Base-by-base conservation (phyloP, 1,140 invertebrate species). In the Pseudomyrmex gracilis region DNA sequence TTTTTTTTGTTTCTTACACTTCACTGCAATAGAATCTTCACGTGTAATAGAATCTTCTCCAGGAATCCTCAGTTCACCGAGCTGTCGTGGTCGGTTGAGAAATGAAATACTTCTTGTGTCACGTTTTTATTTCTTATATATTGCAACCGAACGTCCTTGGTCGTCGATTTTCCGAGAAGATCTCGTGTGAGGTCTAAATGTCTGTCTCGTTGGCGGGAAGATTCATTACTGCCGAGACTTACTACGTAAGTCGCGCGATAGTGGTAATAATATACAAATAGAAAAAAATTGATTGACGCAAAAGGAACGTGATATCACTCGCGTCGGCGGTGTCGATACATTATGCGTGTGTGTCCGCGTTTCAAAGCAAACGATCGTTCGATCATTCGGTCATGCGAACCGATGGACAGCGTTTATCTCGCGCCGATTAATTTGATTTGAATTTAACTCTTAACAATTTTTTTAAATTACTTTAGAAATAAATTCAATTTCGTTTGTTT, bases 251-350 rank as follows among this genome's bases (percentile, higher is more conserved):
- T 20, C 67, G 53, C 15, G 43, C 9, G 45, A 49, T 51, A 57
- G 3, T 10, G 34, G 3, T 7, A 47, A 10, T 55, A 49, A 53
- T 34, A 78, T 34, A 5, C 34, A 34, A 34, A 77, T 77, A 64
- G 57, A 63, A 82, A 83, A 92, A 93, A 93, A 91, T 92, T 87
- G 86, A 92, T 92, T 93, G 93, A 93, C 92, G 93, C 84, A 93
- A 90, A 87, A 89, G 68, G 51, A 13, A 43, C 61, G 74, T 86
- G 90, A 90, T 85, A 85, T 53, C 58, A n/a, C 76, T 80, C 20
- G 45, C 17, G 49, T 66, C 82, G 83, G 87, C 66, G 77, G 73
- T 78, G 83, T 70, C 57, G 70, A 68, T 45, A 60, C 34, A 78
- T 51, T 43, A 17, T n/a, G 1, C 22, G 57, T 80, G 13, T 51